phyloP scores from a whole-genome alignment of 2,888 invertebrate genomes.

The Epicampocera succincta region DNA sequence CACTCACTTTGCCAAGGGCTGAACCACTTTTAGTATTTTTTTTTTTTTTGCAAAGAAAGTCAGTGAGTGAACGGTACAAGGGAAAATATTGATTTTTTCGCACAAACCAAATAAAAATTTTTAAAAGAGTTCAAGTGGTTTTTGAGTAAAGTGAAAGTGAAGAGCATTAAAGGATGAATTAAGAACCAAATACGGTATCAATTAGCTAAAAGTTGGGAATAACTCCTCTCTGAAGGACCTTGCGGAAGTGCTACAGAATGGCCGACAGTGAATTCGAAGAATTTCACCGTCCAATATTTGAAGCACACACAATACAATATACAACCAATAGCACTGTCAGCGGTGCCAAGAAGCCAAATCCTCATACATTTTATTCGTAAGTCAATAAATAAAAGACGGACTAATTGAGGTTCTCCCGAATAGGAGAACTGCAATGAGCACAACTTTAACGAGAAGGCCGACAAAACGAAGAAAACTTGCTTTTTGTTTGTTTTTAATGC shows the following conservation, averaged over 20 bases:
- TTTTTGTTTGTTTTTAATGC: conserved; percentile 3
- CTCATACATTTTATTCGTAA: conserved; percentile 95
- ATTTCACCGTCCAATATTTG: conserved; percentile 86
- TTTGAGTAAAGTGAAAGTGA: conserved; percentile 30
- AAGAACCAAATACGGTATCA: background rate
- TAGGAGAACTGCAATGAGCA: background rate
- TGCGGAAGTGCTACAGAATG: conserved; percentile 83
- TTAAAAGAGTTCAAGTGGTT: conserved; percentile 48
- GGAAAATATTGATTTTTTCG: conserved; percentile 79
- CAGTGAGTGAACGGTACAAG: conserved; percentile 65
- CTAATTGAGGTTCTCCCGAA: background rate
- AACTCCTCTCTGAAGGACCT: conserved; percentile 18
- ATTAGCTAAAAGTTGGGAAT: background rate
- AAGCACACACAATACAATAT: conserved; percentile 87
- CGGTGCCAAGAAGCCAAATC: conserved; percentile 78
- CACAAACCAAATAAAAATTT: conserved; percentile 66
- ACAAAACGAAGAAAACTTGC: background rate
- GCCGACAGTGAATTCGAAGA: conserved; percentile 97
- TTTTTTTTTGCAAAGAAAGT: conserved; percentile 54
- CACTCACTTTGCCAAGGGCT: conserved; percentile 45
- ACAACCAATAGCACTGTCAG: conserved; percentile 51
- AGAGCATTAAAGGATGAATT: conserved; percentile 27
- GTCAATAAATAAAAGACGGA: conserved; percentile 77
- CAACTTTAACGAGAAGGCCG: background rate
- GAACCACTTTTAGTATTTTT: conserved; percentile 55